Evolutionary conservation across 1,140 invertebrate species (phyloP), one percentile per base, ranked within the genome.

Genomic region (Danaus melanippus): DNA sequence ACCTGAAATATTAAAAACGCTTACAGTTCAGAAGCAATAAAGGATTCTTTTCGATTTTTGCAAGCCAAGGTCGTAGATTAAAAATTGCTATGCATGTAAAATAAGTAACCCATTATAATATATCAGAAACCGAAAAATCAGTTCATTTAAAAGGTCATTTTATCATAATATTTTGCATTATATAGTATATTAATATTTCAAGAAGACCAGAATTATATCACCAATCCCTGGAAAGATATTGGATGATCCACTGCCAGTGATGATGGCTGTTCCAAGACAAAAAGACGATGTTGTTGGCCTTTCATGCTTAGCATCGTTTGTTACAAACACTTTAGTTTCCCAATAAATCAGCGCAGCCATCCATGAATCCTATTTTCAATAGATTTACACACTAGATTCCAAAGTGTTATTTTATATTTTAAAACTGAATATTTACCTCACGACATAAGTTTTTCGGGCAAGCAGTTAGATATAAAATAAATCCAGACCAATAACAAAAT

Each of bases 401-500:
- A 32, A 32, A 32, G 21, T 32, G 7, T 32, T 32, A 21, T 21
- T 21, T 21, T 5, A 21, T n/a, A n/a, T n/a, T n/a, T n/a, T n/a
- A n/a, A n/a, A n/a, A n/a, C n/a, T 41, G 6, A 44, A 42, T 53
- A 64, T 47, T 65, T 66, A 83, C 79, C 63, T 75, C 66, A 42
- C 54, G 46, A 53, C 82, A 85, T 6, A 82, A 52, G 43, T 74
- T 76, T 53, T 60, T 79, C 10, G 79, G 82, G 59, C 82, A 85
- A 10, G 82, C 71, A 8, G 62, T 70, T 1, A 83, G 53, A 41
- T 76, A 83, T 12, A 85, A 58, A 41, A 83, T 60, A 52, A 74
- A 77, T 21, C 82, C 79, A 2, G 79, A 74, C 82, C 82, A 84
- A 56, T 85, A 84, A 46, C 69, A 76, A 8, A 72, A 78, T 57